Conservation (phyloP, 2,797 vertebrate species). For the Coluber constrictor region DNA sequence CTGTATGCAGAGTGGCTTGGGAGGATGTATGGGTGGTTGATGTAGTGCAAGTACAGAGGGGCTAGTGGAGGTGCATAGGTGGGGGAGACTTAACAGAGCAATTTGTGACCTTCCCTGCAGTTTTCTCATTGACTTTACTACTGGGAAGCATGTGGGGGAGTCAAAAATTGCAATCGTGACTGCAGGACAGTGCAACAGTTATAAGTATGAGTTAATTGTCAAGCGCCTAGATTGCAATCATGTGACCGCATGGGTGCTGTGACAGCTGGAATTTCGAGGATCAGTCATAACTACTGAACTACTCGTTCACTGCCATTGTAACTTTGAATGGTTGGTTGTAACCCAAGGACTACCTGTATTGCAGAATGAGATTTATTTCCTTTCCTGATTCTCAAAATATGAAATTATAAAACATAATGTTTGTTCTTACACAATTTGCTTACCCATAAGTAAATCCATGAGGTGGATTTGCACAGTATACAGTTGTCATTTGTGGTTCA, state of each 20-base stretch:
- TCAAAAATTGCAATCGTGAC: neutral
- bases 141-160: neutral
- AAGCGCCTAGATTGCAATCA: neutral
- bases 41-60: neutral
- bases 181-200: neutral
- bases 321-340: neutral
- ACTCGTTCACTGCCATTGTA: neutral
- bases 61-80: neutral
- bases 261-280: neutral
- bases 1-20: neutral
- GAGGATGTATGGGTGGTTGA: neutral
- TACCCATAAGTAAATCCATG: neutral
- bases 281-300: neutral
- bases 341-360: neutral
- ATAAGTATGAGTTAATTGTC: neutral
- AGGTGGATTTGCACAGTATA: neutral
- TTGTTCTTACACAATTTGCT: neutral
- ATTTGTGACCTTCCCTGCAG: neutral
- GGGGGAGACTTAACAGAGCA: neutral
- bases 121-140: neutral
- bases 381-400: neutral
- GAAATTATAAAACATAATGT: neutral
- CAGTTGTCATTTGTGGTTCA: neutral
- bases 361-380: neutral
- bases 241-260: neutral